These are phyloP conservation scores for Megamerina dolium DNA, from an alignment of 2,888 invertebrate species.

Conservation along the genomic window DNA sequence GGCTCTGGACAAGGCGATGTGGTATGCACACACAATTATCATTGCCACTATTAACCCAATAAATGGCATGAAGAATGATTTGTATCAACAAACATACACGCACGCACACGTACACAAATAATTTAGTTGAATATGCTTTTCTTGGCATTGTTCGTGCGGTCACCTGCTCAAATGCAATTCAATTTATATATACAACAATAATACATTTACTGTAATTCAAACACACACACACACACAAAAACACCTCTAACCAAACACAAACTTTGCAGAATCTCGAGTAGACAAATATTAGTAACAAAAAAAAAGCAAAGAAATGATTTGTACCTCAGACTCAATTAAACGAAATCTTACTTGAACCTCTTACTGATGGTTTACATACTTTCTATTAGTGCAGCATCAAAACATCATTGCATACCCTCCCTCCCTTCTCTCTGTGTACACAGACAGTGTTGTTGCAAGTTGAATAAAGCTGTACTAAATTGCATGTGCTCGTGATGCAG, in stretches of 20 bases:
- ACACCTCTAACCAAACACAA: constrained; percentile 2
- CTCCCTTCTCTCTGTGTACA: neutral
- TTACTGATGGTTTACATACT: neutral
- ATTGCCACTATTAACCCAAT: too few species aligned
- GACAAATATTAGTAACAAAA: constrained; percentile 10
- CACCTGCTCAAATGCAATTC: constrained; percentile 13
- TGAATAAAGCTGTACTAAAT: constrained; percentile 1
- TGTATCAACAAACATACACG: too few species aligned
- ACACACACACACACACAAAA: too few species aligned
- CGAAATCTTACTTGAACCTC: constrained; percentile 11
- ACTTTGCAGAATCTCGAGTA: constrained; percentile 6
- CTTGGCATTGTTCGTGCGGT: too few species aligned
- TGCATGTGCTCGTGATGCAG: neutral
- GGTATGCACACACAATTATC: too few species aligned
- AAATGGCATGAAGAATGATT: too few species aligned
- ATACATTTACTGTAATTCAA: too few species aligned
- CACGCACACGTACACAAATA: neutral
- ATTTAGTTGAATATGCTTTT: constrained; percentile 7
- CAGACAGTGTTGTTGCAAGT: too few species aligned
- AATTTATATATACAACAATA: too few species aligned
- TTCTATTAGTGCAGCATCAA: too few species aligned
- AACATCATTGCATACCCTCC: constrained; percentile 5
- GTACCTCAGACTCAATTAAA: constrained; percentile 9
- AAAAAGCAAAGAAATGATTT: constrained; percentile 2
- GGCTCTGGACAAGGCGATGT: neutral